Base-by-base conservation (phyloP, 2,888 invertebrate genomes). In the Melipona beecheii region DNA sequence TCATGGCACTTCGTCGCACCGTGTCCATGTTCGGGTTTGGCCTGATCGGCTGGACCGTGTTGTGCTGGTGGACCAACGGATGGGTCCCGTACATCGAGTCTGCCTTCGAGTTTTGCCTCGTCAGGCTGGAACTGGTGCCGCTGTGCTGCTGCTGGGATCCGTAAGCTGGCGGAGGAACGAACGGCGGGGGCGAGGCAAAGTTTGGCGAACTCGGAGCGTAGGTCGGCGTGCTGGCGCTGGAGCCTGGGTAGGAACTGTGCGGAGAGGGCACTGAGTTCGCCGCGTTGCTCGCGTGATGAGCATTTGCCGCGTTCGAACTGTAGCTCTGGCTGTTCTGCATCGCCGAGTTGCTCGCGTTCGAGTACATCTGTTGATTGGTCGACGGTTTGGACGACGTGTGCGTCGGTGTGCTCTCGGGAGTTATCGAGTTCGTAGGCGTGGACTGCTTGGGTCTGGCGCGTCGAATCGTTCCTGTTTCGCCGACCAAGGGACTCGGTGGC, bases 401-500 rank as follows among this genome's bases (percentile, higher is more conserved):
- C 21, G 95, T 95, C 0, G 95, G 95, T 0, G 95, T 95, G 80
- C 81, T 89, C n/a, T 94, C 94, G 0, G 93, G 92, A 73, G 95
- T 95, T 76, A 95, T 85, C 11, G 94, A 93, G 83, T 94, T 95
- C 36, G 95, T 95, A 2, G 95, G 54, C 6, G 87, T 87, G 4
- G 87, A 66, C 24, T 93, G 92, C 60, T 94, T 95, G 58, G 95
- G 95, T 75, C 95, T 93, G 62, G 94, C 93, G 27, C 95, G 94
- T 72, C 95, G 93, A 66, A 95, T 94, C 15, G 95, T 95, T 50
- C 95, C 95, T 4, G 94, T 94, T 79, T 94, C 94, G 9, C 95
- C 95, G 36, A 94, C 93, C 86, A 95, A 95, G 88, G 95, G 95
- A 21, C 96, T 95, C 2, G 97, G 97, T 1, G 97, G 97, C 15